These are phyloP conservation scores for Bradypus variegatus DNA, from an alignment of 2,797 vertebrate species.

Conservation along the genomic window DNA sequence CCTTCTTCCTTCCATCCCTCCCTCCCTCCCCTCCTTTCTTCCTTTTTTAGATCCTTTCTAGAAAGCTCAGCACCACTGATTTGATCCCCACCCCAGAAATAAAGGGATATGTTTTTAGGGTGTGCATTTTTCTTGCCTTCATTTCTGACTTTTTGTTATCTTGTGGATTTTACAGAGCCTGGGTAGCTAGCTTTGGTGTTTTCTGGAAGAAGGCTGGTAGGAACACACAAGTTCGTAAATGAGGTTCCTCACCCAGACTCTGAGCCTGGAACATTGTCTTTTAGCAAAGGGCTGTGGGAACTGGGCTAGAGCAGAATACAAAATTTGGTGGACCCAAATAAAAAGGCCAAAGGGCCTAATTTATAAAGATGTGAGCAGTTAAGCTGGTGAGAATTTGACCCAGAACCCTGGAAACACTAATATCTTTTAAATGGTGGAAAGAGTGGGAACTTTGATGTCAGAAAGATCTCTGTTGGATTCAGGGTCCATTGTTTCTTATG, in stretches of 20 bases:
- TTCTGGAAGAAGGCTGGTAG: neutral
- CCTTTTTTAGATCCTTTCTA: neutral
- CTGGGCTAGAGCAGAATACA: neutral
- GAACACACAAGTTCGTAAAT: neutral
- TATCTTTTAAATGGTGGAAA: neutral
- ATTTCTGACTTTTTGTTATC: neutral
- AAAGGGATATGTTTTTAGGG: neutral
- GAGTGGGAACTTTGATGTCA: neutral
- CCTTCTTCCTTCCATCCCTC: too few relatives aligned
- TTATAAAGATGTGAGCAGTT: neutral
- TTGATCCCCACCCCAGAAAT: neutral
- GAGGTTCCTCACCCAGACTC: neutral
- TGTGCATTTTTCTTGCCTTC: neutral
- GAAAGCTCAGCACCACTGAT: neutral
- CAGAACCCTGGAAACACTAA: neutral
- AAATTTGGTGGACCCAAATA: neutral
- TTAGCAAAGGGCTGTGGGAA: neutral
- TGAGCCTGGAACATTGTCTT: neutral
- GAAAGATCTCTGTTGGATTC: neutral
- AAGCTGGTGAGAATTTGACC: neutral
- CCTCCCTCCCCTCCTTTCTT: too few relatives aligned
- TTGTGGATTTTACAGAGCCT: slow-evolving; percentile 2
- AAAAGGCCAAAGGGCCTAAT: neutral
- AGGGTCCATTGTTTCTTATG: neutral
- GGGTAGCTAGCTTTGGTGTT: neutral